Evolutionary conservation across 2,888 invertebrate species (phyloP), one percentile per base, ranked within the genome.

Genomic region (Epinotia bilunana): DNA sequence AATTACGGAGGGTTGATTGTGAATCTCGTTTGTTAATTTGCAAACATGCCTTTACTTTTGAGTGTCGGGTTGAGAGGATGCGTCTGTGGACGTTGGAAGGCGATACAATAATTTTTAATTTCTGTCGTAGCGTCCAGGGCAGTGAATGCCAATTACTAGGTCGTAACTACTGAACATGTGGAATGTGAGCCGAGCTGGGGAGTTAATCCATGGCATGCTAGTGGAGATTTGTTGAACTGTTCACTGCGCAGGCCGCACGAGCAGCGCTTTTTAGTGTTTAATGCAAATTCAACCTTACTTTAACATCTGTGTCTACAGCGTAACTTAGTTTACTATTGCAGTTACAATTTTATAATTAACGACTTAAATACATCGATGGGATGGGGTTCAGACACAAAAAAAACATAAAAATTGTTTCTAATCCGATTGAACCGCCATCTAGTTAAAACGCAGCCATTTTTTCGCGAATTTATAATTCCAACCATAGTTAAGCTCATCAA

Each of bases 91-190:
- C 64, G 43, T 74, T 79, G 80, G 82, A 79, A 80, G 83, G 85
- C 87, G 87, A 86, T 88, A 88, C 89, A 90, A 91, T 91, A 85
- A 88, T 90, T 91, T 91, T 91, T 90, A 89, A 91, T 91, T 91
- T 91, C 89, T 87, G 86, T 80, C 81, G 83, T 82, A 85, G 82
- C 84, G 87, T 83, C 83, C 88, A 84, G 79, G 85, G 87, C 88
- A 90, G 87, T 91, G 90, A 90, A 93, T 92, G 91, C 90, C 91
- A 90, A 92, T 92, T 90, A 92, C 88, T 85, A 80, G 80, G 82
- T 81, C 81, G 85, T 88, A 86, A 88, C 88, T 86, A 86, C 87
- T 87, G 87, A 88, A 82, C 87, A 87, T 85, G 83, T 85, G 89
- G 89, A 90, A 90, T 91, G 89, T 81, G 82, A 77, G 80, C 80